Evolutionary conservation across 2,888 invertebrate species (phyloP).

Genomic region (Achlya flavicornis): DNA sequence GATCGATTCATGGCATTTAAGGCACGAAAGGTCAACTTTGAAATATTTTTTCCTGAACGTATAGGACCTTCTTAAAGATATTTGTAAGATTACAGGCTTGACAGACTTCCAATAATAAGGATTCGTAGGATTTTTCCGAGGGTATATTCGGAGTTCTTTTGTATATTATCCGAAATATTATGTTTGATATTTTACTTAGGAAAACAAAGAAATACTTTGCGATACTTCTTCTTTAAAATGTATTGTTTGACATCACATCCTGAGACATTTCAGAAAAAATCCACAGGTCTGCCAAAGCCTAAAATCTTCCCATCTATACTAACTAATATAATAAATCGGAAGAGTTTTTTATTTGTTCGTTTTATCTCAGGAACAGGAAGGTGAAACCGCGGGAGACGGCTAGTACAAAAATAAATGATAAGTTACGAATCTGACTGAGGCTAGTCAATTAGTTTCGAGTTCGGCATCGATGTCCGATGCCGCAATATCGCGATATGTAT

Average conservation of each 20-base stretch:
- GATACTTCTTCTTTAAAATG: not conserved
- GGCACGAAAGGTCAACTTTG: not conserved
- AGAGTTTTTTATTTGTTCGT: no score
- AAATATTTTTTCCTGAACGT: constrained; percentile 3
- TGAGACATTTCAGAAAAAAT: no score
- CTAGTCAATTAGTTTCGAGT: not conserved
- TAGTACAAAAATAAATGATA: no score
- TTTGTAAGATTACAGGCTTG: not conserved
- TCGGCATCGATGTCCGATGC: not conserved
- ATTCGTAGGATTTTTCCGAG: not conserved
- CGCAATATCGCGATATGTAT: not conserved
- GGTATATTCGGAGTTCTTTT: constrained; percentile 1
- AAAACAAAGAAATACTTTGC: not conserved
- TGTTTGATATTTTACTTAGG: not conserved
- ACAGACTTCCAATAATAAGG: not conserved
- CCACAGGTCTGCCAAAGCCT: no score
- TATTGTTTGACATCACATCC: not conserved
- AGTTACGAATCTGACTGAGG: not conserved
- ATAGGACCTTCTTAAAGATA: not conserved
- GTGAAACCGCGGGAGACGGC: no score
- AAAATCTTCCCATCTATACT: no score
- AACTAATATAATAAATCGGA: no score
- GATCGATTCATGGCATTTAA: not conserved
- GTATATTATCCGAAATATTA: not conserved
- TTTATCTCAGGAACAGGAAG: no score